Conservation (phyloP, 2,888 invertebrate genomes). For the Nomada fucata region DNA sequence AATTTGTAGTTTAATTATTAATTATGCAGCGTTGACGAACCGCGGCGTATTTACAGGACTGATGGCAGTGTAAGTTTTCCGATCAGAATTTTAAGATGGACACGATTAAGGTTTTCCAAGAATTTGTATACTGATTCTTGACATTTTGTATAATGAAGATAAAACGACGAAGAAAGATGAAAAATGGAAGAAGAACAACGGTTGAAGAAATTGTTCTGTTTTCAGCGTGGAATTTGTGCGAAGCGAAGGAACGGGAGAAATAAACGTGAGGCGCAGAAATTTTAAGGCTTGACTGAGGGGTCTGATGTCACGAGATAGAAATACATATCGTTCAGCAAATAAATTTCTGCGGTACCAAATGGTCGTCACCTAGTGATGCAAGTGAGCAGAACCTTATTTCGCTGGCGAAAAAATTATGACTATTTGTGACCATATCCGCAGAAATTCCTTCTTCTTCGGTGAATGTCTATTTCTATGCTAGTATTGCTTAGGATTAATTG, state of each 20-base stretch:
- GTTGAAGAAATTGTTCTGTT: background rate
- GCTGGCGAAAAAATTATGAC: too few relatives aligned
- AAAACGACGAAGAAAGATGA: background rate
- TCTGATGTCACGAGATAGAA: slow-evolving; percentile 33
- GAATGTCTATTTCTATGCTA: too few relatives aligned
- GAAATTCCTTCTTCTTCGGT: too few relatives aligned
- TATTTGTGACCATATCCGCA: too few relatives aligned
- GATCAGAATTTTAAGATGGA: too few relatives aligned
- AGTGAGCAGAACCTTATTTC: background rate
- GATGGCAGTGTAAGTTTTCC: too few relatives aligned
- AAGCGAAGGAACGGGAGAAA: too few relatives aligned
- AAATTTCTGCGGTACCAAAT: slow-evolving; percentile 5
- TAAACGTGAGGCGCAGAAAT: background rate
- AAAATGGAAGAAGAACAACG: background rate
- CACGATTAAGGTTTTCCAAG: too few relatives aligned
- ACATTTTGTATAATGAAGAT: too few relatives aligned
- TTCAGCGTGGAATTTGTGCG: too few relatives aligned
- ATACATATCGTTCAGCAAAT: slow-evolving; percentile 7
- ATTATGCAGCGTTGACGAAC: slow-evolving; percentile 24
- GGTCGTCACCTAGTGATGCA: slow-evolving; percentile 11
- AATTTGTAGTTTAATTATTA: slow-evolving; percentile 40
- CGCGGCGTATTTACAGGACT: slow-evolving; percentile 3
- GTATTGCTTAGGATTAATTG: background rate
- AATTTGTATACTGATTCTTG: too few relatives aligned
- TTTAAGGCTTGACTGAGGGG: background rate